Percentiles rank a stretch among this genome's conserved stretches.
Evolutionary conservation across 30 jellyfish, hydroid and myxozoan genomes (phyloP).

Genomic region (Pseudorhiza aurosa): DNA sequence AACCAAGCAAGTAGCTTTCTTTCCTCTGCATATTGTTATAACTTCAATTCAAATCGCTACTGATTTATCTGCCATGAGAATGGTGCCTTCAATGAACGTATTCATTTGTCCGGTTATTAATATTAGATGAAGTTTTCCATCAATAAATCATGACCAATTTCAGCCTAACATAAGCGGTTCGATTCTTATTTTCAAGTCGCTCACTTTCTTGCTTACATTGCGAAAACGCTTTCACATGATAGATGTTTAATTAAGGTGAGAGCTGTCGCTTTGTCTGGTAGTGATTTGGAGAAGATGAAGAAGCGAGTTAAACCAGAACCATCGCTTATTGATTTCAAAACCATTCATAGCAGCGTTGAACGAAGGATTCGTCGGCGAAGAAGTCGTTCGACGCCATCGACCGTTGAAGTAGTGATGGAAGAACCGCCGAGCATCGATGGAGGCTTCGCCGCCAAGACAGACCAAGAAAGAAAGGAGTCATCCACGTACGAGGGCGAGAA

Average conservation of each 20-base stretch:
- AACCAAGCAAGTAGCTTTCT: neutral
- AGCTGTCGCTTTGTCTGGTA: too few species aligned
- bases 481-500: neutral
- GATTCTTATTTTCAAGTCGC: neutral
- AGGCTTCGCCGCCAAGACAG: neutral
- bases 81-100: too few species aligned
- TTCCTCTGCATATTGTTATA: neutral
- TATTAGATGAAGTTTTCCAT: neutral
- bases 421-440: neutral
- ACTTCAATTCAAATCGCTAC: neutral
- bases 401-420: neutral
- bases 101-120: neutral
- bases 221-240: too few species aligned
- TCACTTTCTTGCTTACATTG: neutral
- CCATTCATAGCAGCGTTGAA: conserved; percentile 22
- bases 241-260: neutral
- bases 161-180: too few species aligned
- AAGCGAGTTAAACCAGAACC: conserved; percentile 38
- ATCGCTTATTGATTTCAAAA: conserved; percentile 38
- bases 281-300: conserved; percentile 25
- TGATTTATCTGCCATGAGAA: neutral
- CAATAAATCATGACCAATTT: neutral
- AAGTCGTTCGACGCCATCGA: conserved; percentile 36
- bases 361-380: conserved; percentile 24
- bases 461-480: neutral